A percentile compares a stretch with the other conserved stretches of the same genome.
phyloP scores from a whole-genome alignment of 2,797 vertebrate genomes.

The Taeniopygia guttata region DNA sequence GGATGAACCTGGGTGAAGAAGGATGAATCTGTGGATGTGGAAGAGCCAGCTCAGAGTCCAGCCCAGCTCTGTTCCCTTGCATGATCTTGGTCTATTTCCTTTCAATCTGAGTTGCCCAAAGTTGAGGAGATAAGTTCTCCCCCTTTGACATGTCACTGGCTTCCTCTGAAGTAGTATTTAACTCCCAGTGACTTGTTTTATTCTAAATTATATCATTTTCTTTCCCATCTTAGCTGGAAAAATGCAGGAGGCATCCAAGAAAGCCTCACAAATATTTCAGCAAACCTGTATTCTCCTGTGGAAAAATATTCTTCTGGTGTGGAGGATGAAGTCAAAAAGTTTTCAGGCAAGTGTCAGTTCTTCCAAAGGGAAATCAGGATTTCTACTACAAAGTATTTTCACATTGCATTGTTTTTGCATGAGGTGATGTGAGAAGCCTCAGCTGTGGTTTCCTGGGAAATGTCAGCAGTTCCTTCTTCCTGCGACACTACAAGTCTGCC shows the following conservation, averaged over 20 bases:
- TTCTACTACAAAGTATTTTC: background rate
- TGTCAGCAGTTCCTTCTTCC: background rate
- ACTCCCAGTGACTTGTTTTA: background rate
- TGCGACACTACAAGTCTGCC: background rate
- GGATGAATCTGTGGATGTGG: fast-evolving
- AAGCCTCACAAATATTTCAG: conserved; percentile 77
- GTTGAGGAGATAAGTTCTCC: background rate
- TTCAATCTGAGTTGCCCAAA: background rate
- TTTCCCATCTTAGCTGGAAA: conserved; percentile 26
- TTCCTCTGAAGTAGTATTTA: background rate
- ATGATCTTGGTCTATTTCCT: background rate
- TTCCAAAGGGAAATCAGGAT: background rate
- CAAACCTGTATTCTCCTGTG: conserved; percentile 84
- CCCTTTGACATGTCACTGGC: background rate
- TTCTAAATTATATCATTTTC: background rate
- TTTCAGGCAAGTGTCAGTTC: conserved; percentile 75
- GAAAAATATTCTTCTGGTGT: conserved; percentile 88
- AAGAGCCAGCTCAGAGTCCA: background rate
- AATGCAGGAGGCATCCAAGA: conserved; percentile 45
- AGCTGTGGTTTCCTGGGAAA: background rate
- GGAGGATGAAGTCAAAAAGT: conserved; percentile 85
- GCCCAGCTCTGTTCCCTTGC: background rate
- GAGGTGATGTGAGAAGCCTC: background rate
- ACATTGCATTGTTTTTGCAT: fast-evolving
- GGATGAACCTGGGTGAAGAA: fast-evolving